These are phyloP conservation scores for Agrotis puta DNA, from an alignment of 2,888 invertebrate genomes.

Conservation along the genomic window DNA sequence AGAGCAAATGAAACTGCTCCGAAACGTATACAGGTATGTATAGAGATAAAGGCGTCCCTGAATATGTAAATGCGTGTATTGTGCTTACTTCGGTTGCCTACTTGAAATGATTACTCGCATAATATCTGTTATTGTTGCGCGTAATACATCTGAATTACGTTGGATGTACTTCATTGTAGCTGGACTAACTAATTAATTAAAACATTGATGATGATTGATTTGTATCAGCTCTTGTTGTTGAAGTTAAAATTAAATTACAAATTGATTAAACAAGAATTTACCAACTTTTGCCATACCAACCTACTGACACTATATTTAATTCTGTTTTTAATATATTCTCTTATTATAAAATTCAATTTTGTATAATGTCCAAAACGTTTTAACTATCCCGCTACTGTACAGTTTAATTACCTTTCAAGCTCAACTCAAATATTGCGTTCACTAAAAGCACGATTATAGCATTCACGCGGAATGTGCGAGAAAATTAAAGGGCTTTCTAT, in stretches of 20 bases:
- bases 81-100: slow-evolving; percentile 32
- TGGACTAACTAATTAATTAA: slow-evolving; percentile 19
- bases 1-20: slow-evolving; percentile 70
- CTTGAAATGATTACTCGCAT: slow-evolving; percentile 56
- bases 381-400: slow-evolving; percentile 2
- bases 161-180: slow-evolving; percentile 30
- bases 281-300: neutral
- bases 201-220: no score
- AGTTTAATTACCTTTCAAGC: slow-evolving; percentile 31
- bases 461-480: slow-evolving; percentile 12
- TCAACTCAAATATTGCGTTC: slow-evolving; percentile 17
- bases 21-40: slow-evolving; percentile 45
- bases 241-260: neutral
- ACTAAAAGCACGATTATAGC: slow-evolving; percentile 30
- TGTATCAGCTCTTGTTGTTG: slow-evolving; percentile 1
- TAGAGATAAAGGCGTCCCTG: slow-evolving; percentile 42
- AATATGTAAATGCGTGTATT: slow-evolving; percentile 58
- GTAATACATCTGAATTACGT: slow-evolving; percentile 30
- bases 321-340: no score
- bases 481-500: slow-evolving; percentile 40
- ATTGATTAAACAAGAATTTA: neutral
- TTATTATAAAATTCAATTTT: no score
- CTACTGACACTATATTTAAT: neutral
- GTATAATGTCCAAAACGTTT: slow-evolving; percentile 16
- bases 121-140: slow-evolving; percentile 52